phyloP scores from a whole-genome alignment of 2,888 invertebrate species.

The Xestobium rufovillosum region DNA sequence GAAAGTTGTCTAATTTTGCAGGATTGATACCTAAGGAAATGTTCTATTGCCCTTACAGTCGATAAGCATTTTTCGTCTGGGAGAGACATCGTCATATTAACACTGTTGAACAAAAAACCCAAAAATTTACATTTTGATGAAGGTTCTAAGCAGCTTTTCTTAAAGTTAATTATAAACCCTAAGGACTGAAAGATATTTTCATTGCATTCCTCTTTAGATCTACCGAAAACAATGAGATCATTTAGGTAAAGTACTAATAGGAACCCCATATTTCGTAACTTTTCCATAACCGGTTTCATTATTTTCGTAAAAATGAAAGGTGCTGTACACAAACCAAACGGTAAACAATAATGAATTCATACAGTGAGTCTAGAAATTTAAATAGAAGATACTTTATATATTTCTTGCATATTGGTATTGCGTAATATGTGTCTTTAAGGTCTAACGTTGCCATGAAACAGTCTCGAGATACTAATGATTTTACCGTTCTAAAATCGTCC shows the following conservation, averaged over 20 bases:
- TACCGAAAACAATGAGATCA: conserved; percentile 21
- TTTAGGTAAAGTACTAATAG: conserved; percentile 24
- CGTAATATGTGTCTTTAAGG: conserved; percentile 19
- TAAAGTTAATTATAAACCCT: conserved; percentile 12
- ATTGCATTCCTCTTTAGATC: conserved; percentile 13
- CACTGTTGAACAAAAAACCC: conserved; percentile 10
- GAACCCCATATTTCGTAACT: conserved; percentile 18
- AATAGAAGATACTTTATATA: conserved; percentile 25
- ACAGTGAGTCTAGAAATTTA: conserved; percentile 19
- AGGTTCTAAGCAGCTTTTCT: conserved; percentile 8
- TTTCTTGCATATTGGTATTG: conserved; percentile 20
- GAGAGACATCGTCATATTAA: conserved; percentile 7
- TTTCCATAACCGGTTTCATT: conserved; percentile 21
- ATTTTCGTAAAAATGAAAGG: conserved; percentile 28
- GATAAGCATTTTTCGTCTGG: conserved; percentile 9
- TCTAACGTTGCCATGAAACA: conserved; percentile 19
- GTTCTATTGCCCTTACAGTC: no score
- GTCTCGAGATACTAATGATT: conserved; percentile 15
- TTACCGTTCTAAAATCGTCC: conserved; percentile 22
- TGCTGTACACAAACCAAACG: conserved; percentile 23
- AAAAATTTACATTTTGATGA: conserved; percentile 5
- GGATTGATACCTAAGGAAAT: no score
- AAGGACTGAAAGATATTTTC: conserved; percentile 14
- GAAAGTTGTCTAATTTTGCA: conserved; percentile 6
- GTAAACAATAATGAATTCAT: conserved; percentile 23